Conservation (phyloP, 2,113 vertebrate genomes). For the Chaenocephalus aceratus region DNA sequence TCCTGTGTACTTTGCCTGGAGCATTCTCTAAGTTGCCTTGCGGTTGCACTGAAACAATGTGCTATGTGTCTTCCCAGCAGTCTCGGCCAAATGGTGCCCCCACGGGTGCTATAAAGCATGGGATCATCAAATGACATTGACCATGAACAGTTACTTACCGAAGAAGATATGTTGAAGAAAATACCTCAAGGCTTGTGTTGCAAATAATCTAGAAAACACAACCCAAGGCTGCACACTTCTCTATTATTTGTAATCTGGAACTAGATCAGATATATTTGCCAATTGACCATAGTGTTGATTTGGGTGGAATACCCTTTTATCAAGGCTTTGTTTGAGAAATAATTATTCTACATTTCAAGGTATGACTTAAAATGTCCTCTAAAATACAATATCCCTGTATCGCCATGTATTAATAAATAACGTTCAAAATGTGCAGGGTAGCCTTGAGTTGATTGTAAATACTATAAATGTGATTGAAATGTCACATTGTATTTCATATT, state of each 20-base stretch:
- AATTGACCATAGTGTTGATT: not conserved
- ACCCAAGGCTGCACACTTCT: not conserved
- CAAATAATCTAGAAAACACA: slow-evolving; percentile 3
- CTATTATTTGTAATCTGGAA: not conserved
- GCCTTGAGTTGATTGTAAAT: not conserved
- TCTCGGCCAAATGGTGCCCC: slow-evolving; percentile 63
- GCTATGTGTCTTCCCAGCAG: slow-evolving; percentile 53
- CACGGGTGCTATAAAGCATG: slow-evolving; percentile 66
- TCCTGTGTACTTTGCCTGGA: slow-evolving; percentile 62
- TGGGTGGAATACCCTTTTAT: not conserved
- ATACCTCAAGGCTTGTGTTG: no score
- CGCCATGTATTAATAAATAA: not conserved
- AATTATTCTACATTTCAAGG: not conserved
- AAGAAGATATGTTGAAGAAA: slow-evolving; percentile 1
- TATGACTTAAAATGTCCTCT: not conserved
- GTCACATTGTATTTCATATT: not conserved
- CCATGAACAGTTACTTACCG: slow-evolving; percentile 50
- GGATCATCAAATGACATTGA: slow-evolving; percentile 67
- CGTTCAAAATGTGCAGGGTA: not conserved
- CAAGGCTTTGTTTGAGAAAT: not conserved
- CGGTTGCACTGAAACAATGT: slow-evolving; percentile 55
- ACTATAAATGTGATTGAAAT: not conserved
- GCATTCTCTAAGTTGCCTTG: slow-evolving; percentile 53
- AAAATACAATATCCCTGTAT: not conserved
- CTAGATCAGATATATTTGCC: not conserved